Base-by-base conservation (phyloP, 2,797 vertebrate species). In the Protonibea diacanthus region DNA sequence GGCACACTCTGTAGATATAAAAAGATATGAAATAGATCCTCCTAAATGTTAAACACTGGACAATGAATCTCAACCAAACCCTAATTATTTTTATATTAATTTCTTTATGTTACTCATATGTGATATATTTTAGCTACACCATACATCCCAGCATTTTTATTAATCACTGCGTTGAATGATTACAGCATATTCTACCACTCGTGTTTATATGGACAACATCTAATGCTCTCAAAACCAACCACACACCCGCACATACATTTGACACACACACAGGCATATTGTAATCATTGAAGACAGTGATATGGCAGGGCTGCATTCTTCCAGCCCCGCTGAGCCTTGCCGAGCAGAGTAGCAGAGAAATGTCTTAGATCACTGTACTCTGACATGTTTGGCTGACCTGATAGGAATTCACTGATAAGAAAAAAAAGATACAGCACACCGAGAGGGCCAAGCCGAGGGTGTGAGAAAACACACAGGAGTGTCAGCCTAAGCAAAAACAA, bases 371-470 rank as follows among this genome's bases (percentile, higher is more conserved):
- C 87, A 75, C 61, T 80, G 79, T 79, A 69, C 76, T 81, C 83
- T 89, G 89, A 87, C 85, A 86, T 86, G 85, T 91, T 89, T 78
- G 88, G 76, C 82, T 86, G 85, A 86, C 86, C 85, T 71, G 91
- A 91, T 92, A 86, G 87, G 89, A 91, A 91, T 92, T 81, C 76
- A 72, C 84, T 81, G 90, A 92, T 90, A 88, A 88, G 80, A 81
- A 57, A 65, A 53, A 60, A 82, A 65, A 81, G 71, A 84, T 72
- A 44, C 68, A 61, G 64, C 71, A 51, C 71, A 67, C 68, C 15
- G 64, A 70, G 60, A 42, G 23, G n/a, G 44, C 82, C 29, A 0
- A 65, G 56, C 73, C 67, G 51, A 64, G 53, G 38, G 81, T 68
- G 73, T 83, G 69, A 61, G 58, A 80, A 76, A 82, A 78, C 74